Evolutionary conservation across 2,888 invertebrate genomes (phyloP).

Genomic region (Metallyticus violacea): DNA sequence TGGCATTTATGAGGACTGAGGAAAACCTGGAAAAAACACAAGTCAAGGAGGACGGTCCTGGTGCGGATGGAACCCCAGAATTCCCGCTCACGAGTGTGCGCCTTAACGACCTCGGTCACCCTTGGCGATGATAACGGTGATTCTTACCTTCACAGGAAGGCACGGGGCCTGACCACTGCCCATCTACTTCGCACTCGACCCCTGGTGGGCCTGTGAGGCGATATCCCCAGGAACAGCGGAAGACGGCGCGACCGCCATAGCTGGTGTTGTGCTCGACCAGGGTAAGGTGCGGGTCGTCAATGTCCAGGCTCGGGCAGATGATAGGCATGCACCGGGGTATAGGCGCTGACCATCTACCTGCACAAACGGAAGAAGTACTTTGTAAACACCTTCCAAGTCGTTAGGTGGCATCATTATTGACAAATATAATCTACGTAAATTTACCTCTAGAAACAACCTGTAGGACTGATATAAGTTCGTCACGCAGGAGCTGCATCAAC

Average conservation of each 20-base stretch:
- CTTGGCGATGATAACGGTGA: too few relatives aligned
- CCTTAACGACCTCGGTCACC: too few relatives aligned
- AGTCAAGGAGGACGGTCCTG: too few relatives aligned
- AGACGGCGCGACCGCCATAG: conserved; percentile 75
- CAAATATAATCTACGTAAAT: too few relatives aligned
- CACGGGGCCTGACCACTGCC: conserved; percentile 73
- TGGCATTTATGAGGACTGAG: too few relatives aligned
- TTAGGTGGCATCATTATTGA: too few relatives aligned
- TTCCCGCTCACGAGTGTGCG: too few relatives aligned
- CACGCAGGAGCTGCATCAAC: too few relatives aligned
- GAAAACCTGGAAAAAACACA: too few relatives aligned
- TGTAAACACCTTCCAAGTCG: not conserved
- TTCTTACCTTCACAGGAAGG: conserved; percentile 73
- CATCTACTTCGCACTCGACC: conserved; percentile 75
- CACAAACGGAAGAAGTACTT: conserved; percentile 24
- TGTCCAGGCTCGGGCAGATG: conserved; percentile 69
- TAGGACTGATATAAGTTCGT: too few relatives aligned
- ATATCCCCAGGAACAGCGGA: conserved; percentile 83
- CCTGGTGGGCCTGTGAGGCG: conserved; percentile 71
- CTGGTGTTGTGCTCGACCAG: conserved; percentile 77
- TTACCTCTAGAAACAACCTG: too few relatives aligned
- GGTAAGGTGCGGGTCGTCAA: conserved; percentile 68
- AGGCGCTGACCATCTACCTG: conserved; percentile 74
- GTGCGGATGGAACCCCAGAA: too few relatives aligned
- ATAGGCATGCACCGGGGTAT: conserved; percentile 74